Conservation (phyloP, 2,797 vertebrate genomes). For the Hydrolagus colliei region DNA sequence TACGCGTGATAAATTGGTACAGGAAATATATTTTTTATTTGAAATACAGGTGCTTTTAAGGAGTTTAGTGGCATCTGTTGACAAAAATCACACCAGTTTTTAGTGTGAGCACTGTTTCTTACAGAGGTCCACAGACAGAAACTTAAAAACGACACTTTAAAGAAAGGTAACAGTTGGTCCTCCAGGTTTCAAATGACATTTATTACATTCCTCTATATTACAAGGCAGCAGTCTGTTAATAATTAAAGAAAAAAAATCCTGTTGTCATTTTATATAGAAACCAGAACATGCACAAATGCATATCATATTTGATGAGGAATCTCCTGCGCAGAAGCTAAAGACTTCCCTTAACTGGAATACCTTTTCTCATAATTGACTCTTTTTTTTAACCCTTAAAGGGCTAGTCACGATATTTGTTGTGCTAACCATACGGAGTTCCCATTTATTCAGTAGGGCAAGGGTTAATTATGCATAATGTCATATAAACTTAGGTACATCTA, state of each 20-base stretch:
- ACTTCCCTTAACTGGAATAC: conserved; percentile 15
- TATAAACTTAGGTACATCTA: conserved; percentile 28
- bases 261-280: conserved; percentile 53
- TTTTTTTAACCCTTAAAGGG: conserved; percentile 28
- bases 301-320: conserved; percentile 40
- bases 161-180: conserved; percentile 42
- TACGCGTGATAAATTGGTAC: conserved; percentile 47
- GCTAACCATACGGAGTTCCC: conserved; percentile 22
- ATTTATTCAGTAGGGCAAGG: conserved; percentile 21
- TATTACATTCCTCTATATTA: conserved; percentile 59
- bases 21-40: conserved; percentile 71
- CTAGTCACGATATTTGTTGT: conserved; percentile 13
- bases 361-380: conserved; percentile 11
- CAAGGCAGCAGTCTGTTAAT: conserved; percentile 53
- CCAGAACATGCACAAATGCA: conserved; percentile 52
- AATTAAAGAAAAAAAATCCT: conserved; percentile 62
- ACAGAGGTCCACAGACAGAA: conserved; percentile 46
- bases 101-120: conserved; percentile 27
- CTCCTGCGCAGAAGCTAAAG: neutral
- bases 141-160: conserved; percentile 55
- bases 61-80: conserved; percentile 50
- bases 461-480: conserved; percentile 23
- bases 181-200: conserved; percentile 49
- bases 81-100: conserved; percentile 47
- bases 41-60: conserved; percentile 61